These are phyloP conservation scores for Xiphophorus hellerii DNA, from an alignment of 2,113 vertebrate species.

Conservation along the genomic window DNA sequence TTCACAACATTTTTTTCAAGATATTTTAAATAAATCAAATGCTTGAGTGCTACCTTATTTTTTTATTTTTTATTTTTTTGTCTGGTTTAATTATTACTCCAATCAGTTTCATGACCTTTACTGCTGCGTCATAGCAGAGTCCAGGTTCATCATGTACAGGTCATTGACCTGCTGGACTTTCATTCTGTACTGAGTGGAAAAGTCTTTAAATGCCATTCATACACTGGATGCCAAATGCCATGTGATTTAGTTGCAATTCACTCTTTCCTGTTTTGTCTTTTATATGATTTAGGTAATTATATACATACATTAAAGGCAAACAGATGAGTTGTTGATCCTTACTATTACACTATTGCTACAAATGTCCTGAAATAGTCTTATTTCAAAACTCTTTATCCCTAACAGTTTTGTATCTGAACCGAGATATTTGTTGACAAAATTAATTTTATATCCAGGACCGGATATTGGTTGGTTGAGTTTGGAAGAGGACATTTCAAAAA, in stretches of 20 bases:
- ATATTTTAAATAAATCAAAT: not conserved
- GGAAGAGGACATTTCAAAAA: not conserved
- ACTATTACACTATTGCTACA: too few relatives aligned
- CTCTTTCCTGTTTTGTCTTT: not conserved
- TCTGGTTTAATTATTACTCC: slow-evolving; percentile 1
- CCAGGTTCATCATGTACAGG: slow-evolving; percentile 24
- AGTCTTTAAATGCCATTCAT: not conserved
- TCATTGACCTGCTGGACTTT: not conserved
- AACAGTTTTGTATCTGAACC: too few relatives aligned
- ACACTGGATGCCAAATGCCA: not conserved
- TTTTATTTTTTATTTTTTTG: not conserved
- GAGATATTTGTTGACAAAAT: too few relatives aligned
- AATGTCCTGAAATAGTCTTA: too few relatives aligned
- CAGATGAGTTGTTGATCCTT: too few relatives aligned
- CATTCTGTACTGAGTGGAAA: not conserved
- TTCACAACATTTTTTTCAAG: not conserved
- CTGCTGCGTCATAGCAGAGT: slow-evolving; percentile 34
- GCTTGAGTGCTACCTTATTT: not conserved
- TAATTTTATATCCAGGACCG: too few relatives aligned
- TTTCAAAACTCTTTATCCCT: too few relatives aligned
- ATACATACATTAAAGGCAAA: too few relatives aligned
- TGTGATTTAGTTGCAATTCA: not conserved
- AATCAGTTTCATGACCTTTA: not conserved
- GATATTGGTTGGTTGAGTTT: not conserved
- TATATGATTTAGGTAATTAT: too few relatives aligned